Conservation (phyloP, 2,888 invertebrate genomes). For the Salpingus planirostris region DNA sequence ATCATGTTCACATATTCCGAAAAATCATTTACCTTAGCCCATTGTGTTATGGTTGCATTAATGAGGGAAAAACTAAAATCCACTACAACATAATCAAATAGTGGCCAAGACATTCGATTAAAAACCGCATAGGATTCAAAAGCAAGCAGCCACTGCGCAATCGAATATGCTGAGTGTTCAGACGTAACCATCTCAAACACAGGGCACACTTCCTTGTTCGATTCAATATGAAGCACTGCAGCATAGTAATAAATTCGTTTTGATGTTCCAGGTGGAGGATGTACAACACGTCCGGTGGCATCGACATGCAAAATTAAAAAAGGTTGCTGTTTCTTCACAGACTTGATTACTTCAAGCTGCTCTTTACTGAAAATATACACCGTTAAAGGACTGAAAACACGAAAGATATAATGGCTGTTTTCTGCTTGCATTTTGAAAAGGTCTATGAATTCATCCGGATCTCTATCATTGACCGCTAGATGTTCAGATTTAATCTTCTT, state of each 20-base stretch:
- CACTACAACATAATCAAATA: neutral
- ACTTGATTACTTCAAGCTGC: neutral
- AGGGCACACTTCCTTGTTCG: neutral
- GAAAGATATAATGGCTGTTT: neutral
- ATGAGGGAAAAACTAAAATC: neutral
- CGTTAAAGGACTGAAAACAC: neutral
- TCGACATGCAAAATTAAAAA: neutral
- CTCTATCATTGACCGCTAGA: too few relatives aligned
- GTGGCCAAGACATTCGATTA: neutral
- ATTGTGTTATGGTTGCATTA: too few relatives aligned
- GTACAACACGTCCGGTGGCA: constrained; percentile 1
- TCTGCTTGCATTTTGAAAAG: neutral
- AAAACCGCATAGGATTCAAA: neutral
- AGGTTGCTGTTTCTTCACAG: neutral
- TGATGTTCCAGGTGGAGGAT: neutral
- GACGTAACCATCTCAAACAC: neutral
- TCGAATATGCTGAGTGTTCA: neutral
- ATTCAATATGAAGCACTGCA: neutral
- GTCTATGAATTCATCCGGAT: neutral
- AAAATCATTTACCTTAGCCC: too few relatives aligned
- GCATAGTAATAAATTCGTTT: constrained; percentile 1
- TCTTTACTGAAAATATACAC: neutral
- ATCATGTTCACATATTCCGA: too few relatives aligned
- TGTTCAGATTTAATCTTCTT: neutral
- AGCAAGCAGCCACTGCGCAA: neutral